Conservation (phyloP, 2,888 invertebrate genomes). For the Lycocerus yunnanus region DNA sequence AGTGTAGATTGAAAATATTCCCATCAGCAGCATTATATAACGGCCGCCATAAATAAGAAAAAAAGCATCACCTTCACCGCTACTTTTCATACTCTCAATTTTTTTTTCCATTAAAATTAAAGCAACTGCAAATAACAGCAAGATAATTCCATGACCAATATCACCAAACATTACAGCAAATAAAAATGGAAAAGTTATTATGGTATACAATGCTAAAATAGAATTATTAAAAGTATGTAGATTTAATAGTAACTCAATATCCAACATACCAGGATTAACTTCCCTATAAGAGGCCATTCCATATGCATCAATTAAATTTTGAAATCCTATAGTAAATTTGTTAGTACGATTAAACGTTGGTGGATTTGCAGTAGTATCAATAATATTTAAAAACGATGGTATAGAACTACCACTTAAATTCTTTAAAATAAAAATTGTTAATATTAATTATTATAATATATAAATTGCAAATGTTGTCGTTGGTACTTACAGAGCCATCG, state of each 20-base stretch:
- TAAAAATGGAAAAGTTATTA: conserved; percentile 92
- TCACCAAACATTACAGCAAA: conserved; percentile 98
- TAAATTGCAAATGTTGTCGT: neutral
- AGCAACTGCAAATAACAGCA: conserved; percentile 80
- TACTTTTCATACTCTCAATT: conserved; percentile 68
- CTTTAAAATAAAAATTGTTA: conserved; percentile 50
- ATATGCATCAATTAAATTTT: conserved; percentile 90
- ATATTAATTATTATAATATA: too few relatives aligned
- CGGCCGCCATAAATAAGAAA: conserved; percentile 77
- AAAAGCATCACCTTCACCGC: conserved; percentile 69
- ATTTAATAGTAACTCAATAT: neutral
- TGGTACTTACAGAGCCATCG: conserved; percentile 79
- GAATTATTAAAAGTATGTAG: conserved; percentile 2
- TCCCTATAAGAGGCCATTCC: conserved; percentile 92
- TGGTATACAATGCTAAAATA: conserved; percentile 54
- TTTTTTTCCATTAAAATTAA: conserved; percentile 82
- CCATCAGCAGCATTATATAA: conserved; percentile 80
- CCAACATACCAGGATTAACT: conserved; percentile 81
- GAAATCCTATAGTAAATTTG: conserved; percentile 91
- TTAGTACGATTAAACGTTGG: conserved; percentile 93
- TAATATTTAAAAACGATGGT: conserved; percentile 90
- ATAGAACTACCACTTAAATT: conserved; percentile 82
- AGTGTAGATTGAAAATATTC: conserved; percentile 77
- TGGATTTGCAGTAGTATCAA: conserved; percentile 78
- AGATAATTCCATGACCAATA: conserved; percentile 85